Evolutionary conservation across 2,797 vertebrate genomes (phyloP).

Genomic region (Sebastes minor): DNA sequence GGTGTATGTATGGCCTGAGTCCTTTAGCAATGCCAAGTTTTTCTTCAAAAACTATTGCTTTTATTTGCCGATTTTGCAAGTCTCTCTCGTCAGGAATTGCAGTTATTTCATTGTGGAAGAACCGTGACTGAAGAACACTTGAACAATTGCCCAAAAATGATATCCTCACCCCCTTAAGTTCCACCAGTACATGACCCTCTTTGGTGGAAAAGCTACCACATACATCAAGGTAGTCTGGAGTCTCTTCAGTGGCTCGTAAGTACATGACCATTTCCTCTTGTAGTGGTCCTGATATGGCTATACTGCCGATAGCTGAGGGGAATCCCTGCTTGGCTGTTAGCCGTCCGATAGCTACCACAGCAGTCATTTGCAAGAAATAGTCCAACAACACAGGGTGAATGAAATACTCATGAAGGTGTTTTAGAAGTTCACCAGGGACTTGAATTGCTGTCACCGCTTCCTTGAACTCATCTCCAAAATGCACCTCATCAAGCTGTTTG

Average conservation of each 20-base stretch:
- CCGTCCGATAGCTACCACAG: conserved; percentile 69
- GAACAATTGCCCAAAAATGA: conserved; percentile 73
- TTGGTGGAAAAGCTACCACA: conserved; percentile 88
- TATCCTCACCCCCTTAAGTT: conserved; percentile 83
- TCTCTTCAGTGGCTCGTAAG: conserved; percentile 77
- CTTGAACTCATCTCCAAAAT: conserved; percentile 83
- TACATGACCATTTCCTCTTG: conserved; percentile 89
- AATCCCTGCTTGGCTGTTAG: conserved; percentile 75
- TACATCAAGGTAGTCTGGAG: conserved; percentile 81
- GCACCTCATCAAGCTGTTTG: conserved; percentile 81
- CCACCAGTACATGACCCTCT: conserved; percentile 82
- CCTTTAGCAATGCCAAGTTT: conserved; percentile 79
- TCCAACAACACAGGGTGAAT: conserved; percentile 90
- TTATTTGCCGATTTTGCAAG: conserved; percentile 58
- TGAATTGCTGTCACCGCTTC: conserved; percentile 84
- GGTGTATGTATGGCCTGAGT: conserved; percentile 78
- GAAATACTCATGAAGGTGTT: conserved; percentile 81
- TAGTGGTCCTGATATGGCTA: conserved; percentile 80
- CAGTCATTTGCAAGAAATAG: conserved; percentile 88
- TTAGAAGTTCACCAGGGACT: conserved; percentile 74
- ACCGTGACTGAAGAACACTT: conserved; percentile 68
- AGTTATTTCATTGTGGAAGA: conserved; percentile 84
- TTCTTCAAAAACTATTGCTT: conserved; percentile 87
- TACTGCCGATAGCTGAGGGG: conserved; percentile 83
- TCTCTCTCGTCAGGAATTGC: conserved; percentile 34